Conservation (phyloP, 2,797 vertebrate genomes). For the Peromyscus attwateri region DNA sequence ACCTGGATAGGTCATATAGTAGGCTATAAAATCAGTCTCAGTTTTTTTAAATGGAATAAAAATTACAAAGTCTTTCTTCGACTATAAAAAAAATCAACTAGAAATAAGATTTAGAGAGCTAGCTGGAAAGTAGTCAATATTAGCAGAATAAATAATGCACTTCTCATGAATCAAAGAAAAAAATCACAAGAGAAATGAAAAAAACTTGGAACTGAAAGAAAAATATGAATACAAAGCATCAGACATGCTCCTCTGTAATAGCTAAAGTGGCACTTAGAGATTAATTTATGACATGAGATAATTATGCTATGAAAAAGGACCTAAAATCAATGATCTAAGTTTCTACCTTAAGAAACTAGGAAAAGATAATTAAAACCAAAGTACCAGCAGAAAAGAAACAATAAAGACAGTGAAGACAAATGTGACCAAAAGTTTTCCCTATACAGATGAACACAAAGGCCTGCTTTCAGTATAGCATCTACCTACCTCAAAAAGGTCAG, state of each 20-base stretch:
- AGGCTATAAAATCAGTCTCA: slow-evolving; percentile 8
- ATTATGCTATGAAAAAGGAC: neutral
- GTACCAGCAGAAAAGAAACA: slow-evolving; percentile 3
- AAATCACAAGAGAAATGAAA: slow-evolving; percentile 56
- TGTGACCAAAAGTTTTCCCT: slow-evolving; percentile 22
- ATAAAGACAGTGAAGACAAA: slow-evolving; percentile 32
- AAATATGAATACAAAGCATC: neutral
- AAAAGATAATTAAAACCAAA: slow-evolving; percentile 34
- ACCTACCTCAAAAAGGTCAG: neutral
- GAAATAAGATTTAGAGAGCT: slow-evolving; percentile 38
- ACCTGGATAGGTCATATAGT: neutral
- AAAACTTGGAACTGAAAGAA: slow-evolving; percentile 18
- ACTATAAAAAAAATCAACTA: slow-evolving; percentile 35
- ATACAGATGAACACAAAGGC: neutral
- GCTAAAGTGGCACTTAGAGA: neutral
- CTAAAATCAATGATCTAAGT: slow-evolving; percentile 22
- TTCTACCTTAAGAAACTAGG: slow-evolving; percentile 14
- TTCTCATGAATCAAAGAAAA: slow-evolving; percentile 12
- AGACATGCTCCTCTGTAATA: neutral
- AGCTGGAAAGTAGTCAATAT: slow-evolving; percentile 14
- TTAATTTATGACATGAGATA: slow-evolving; percentile 8
- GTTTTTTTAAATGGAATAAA: neutral
- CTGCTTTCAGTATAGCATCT: neutral
- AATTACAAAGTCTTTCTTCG: slow-evolving; percentile 7
- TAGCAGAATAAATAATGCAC: neutral